Evolutionary conservation across 2,797 vertebrate species (phyloP).

Genomic region (Falco biarmicus): DNA sequence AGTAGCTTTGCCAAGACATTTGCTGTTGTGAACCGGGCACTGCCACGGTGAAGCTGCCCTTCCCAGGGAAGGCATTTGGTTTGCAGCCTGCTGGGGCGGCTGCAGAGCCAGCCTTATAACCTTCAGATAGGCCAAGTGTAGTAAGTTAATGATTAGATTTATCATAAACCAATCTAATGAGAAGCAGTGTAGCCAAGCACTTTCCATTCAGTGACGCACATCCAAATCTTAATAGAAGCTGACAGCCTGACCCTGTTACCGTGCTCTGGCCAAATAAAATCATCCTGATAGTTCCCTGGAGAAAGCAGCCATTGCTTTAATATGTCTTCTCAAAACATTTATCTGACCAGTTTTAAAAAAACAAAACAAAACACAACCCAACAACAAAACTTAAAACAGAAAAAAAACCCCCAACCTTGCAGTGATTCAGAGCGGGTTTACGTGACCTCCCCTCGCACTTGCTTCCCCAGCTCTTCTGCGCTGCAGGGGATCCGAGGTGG

Average conservation of each 20-base stretch:
- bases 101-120: neutral
- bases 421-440: neutral
- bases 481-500: neutral
- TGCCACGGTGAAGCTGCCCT: accelerated
- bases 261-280: neutral
- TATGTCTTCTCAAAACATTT: slow-evolving; percentile 13
- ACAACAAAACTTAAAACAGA: neutral
- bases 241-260: neutral
- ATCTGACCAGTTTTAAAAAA: neutral
- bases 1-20: accelerated
- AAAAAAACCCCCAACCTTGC: neutral
- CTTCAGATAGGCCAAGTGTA: neutral
- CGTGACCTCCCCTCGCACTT: neutral
- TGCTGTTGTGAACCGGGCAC: accelerated
- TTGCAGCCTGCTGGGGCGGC: neutral
- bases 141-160: slow-evolving; percentile 9
- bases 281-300: slow-evolving; percentile 13
- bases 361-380: too few relatives aligned
- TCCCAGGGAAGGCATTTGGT: neutral
- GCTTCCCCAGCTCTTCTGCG: neutral
- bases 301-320: neutral
- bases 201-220: neutral
- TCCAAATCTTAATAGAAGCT: slow-evolving; percentile 5
- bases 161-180: slow-evolving; percentile 23
- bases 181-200: neutral